Base-by-base conservation (phyloP, 2,888 invertebrate genomes). In the Melinaea menophilus region DNA sequence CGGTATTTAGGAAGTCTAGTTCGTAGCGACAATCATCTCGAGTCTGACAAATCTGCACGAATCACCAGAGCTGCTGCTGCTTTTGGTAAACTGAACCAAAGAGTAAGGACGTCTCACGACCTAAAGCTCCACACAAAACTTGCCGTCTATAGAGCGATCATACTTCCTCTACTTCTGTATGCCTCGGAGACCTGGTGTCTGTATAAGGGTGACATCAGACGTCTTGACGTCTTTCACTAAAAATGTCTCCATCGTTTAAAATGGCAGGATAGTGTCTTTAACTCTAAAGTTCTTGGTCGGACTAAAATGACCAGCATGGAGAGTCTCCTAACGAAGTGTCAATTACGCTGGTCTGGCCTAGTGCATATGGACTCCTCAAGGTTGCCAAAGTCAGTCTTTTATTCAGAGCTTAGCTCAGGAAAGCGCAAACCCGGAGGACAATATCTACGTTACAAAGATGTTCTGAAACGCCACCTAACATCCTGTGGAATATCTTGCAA, bases 111-210 rank as follows among this genome's bases (percentile, higher is more conserved):
- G 3, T 65, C 66, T 0, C 66, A 66, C 35, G 66, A 70, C 35
- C 56, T 70, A 1, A 58, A 61, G 3, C 62, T 69, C 0, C 55
- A 61, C 3, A 63, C 66, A 1, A 65, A 65, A 46, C 1, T 66
- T 11, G 33, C 54, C 13, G 69, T 66, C 2, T 65, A 65, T 22
- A 66, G 11, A 55, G 59, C 64, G 2, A 59, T 66, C 4, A 48
- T 69, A 1, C 9, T 64, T n/a, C 67, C 67, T 2, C 41, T 56
- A 2, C 58, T 69, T 34, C 45, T 68, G 2, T 68, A 69, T 45
- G 66, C 63, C 5, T 35, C 66, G 0, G 68, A 70, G 48, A 59
- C 69, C 1, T 69, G 65, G 69, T 70, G 70, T 48, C 51, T 59
- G 0, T 70, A 67, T n/a, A 69, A 65, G 57, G 45, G 9, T 48